A percentile compares a stretch with the other conserved stretches of the same genome.
Evolutionary conservation across 1,140 invertebrate species (phyloP).

Genomic region (Zaprionus camerounensis): DNA sequence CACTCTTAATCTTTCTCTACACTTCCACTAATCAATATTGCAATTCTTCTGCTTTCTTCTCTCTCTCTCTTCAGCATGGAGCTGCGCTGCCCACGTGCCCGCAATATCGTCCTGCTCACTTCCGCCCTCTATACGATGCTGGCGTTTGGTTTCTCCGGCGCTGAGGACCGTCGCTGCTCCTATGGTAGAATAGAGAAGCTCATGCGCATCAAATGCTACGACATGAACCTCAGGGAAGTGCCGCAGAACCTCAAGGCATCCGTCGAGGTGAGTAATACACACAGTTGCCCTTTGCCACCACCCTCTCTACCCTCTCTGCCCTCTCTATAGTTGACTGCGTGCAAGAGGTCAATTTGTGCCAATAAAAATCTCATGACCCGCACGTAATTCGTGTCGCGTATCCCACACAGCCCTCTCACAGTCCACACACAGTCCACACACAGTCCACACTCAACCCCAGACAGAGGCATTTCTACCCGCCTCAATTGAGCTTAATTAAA

Average conservation of each 20-base stretch:
- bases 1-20: background rate
- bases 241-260: conserved; percentile 85
- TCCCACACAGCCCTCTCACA: conserved; percentile 11
- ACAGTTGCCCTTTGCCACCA: background rate
- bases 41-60: conserved; percentile 12
- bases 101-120: conserved; percentile 62
- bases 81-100: conserved; percentile 58
- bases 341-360: conserved; percentile 49
- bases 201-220: conserved; percentile 85
- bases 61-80: conserved; percentile 69
- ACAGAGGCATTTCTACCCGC: background rate
- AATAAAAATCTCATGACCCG: conserved; percentile 59
- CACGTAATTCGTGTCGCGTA: conserved; percentile 54
- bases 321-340: background rate
- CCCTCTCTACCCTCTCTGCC: background rate
- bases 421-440: background rate
- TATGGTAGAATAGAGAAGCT: conserved; percentile 85
- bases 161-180: conserved; percentile 80
- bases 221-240: conserved; percentile 85
- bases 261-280: conserved; percentile 85
- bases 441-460: background rate
- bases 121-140: conserved; percentile 54
- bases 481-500: conserved; percentile 81
- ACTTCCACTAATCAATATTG: background rate
- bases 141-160: conserved; percentile 55